Base-by-base conservation (phyloP, 1,140 invertebrate genomes). In the Aphaenogaster ashmeadi region DNA sequence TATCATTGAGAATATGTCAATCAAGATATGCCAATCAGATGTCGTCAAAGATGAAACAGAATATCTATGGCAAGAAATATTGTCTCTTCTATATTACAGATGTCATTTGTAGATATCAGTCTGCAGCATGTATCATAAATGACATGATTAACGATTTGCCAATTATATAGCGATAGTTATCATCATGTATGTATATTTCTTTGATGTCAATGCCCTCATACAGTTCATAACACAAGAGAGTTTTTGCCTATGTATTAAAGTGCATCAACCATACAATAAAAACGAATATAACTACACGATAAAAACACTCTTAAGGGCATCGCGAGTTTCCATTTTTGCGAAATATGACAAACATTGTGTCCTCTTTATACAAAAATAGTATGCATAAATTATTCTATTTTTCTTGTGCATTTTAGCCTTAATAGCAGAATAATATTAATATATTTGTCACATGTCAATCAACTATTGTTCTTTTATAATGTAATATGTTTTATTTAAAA, bases 71-170 rank as follows among this genome's bases (percentile, higher is more conserved):
- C 69, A 21, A 58, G 21, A 44, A 74, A 84, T 50, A 84, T 62
- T 60, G n/a, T 18, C 41, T 74, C 36, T 44, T 50, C 13, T 27
- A 21, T 47, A 72, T 47, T 60, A 83, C n/a, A 83, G 27, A 74
- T 83, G 56, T n/a, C 21, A 56, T 81, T 71, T 71, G 27, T 56
- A 58, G 36, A 81, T 75, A 50, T 6, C 33, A 56, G 21, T 50
- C 47, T 44, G 13, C 27, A 84, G 38, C 27, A 47, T 36, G 54
- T 21, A 81, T 81, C 11, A 81, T 56, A 56, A 74, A 62, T 50
- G 56, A 84, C 80, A 60, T 60, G 80, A 84, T 84, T 84, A 84
- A 84, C 54, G 80, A 75, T 74, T 84, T 62, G 36, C n/a, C 38
- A 41, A 81, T 58, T 81, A 62, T 2, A 58, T 58, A 56, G 33